These are phyloP conservation scores for Papilio protenor DNA, from an alignment of 2,888 invertebrate genomes.

Conservation along the genomic window DNA sequence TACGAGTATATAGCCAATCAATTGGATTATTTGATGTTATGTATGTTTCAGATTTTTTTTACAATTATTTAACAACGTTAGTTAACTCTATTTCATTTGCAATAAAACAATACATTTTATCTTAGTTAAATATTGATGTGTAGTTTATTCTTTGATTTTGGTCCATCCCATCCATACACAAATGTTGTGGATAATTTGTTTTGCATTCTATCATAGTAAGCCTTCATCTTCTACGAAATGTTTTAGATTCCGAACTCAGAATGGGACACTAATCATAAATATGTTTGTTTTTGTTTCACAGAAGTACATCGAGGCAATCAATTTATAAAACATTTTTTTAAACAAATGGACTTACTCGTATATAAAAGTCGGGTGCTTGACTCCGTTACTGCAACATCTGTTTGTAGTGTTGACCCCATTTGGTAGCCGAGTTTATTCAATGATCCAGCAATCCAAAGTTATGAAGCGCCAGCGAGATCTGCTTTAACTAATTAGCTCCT, in stretches of 20 bases:
- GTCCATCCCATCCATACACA: too few species aligned
- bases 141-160: not conserved
- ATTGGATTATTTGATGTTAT: not conserved
- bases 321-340: not conserved
- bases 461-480: slow-evolving; percentile 19
- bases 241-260: not conserved
- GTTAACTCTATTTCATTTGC: too few species aligned
- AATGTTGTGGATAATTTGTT: too few species aligned
- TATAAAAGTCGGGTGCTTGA: not conserved
- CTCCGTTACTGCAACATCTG: not conserved
- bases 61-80: too few species aligned
- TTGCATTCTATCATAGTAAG: not conserved
- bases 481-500: slow-evolving; percentile 33
- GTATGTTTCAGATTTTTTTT: not conserved
- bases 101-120: too few species aligned
- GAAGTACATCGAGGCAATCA: not conserved
- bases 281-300: not conserved
- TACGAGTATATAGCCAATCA: not conserved
- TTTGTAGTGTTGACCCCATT: slow-evolving; percentile 31
- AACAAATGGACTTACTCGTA: not conserved
- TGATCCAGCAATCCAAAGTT: slow-evolving; percentile 25
- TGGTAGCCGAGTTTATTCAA: slow-evolving; percentile 15
- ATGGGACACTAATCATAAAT: not conserved
- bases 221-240: not conserved
- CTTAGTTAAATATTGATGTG: too few species aligned